Evolutionary conservation across 1,140 invertebrate genomes (phyloP).

Genomic region (Achatina immaculata): DNA sequence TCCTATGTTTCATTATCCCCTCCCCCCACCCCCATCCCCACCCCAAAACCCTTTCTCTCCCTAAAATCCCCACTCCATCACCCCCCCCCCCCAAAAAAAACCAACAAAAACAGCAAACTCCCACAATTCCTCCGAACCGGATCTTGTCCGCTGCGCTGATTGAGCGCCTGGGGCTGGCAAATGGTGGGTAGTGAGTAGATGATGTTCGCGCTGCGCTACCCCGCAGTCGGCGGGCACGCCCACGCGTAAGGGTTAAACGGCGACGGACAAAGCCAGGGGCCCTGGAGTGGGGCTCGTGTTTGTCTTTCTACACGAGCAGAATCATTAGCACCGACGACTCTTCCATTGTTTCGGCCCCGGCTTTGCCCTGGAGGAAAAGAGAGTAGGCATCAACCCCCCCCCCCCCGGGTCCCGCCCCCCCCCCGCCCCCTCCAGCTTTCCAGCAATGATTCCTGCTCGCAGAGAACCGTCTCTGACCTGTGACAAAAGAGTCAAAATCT

Average conservation of each 20-base stretch:
- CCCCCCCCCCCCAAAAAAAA: too few relatives aligned
- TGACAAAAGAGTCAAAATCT: neutral
- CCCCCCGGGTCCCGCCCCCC: neutral
- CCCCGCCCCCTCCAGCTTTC: neutral
- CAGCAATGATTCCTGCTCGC: neutral
- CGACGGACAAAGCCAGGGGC: neutral
- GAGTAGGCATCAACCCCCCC: neutral
- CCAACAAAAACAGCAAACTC: too few relatives aligned
- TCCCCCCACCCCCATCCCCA: neutral
- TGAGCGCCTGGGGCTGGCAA: too few relatives aligned
- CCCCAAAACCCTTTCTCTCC: too few relatives aligned
- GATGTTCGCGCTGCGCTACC: neutral
- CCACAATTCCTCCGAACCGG: too few relatives aligned
- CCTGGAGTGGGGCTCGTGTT: neutral
- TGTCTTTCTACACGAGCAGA: constrained; percentile 2
- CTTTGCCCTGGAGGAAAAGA: neutral
- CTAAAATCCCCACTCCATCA: too few relatives aligned
- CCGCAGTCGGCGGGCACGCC: neutral
- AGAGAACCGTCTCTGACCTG: neutral
- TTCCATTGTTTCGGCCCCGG: neutral
- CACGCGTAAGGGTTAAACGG: constrained; percentile 5
- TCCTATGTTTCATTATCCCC: neutral
- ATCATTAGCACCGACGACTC: neutral
- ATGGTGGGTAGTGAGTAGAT: neutral
- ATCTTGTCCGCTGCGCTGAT: neutral